Evolutionary conservation across 2,888 invertebrate genomes (phyloP), one percentile per base, ranked within the genome.

Genomic region (Apantesis nais): DNA sequence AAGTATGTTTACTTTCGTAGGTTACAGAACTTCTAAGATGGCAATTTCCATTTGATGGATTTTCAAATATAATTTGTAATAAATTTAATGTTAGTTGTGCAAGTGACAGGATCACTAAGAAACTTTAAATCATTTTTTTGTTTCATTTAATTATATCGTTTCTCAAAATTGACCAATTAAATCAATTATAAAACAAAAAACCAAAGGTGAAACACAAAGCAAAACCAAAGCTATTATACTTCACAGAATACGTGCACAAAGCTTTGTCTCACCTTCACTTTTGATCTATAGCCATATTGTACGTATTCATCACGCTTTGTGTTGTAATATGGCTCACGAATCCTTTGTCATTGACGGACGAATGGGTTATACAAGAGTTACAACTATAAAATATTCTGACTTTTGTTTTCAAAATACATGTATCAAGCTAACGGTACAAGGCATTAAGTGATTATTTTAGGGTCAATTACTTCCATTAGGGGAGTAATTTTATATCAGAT

Each of bases 261-360:
- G 77, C 74, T n/a, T 88, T 86, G 73, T 75, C 72, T 88, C 83
- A 89, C 92, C 91, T 92, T 92, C 91, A 90, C 91, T 89, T 90
- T 87, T 90, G 88, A 88, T 84, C 86, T 89, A 85, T 87, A 75
- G 75, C 34, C 66, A 72, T 69, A 68, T 71, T 69, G 71, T 62
- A 69, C 19, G 67, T 67, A 63, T 69, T 67, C 68, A 39, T 68
- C 68, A 66, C 68, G 68, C 66, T 25, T 52, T 25, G 66, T 72
- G 72, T 70, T 39, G 72, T 66, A 73, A 73, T 39, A 61, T 31
- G 31, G 31, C 44, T 68, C 72, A 72, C 72, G 68, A 69, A 31
- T 66, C 58, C 72, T 72, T 72, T 72, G 72, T 72, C 60, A 72
- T 60, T 29, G 55, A 66, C 65, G 55, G 22, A 52, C 37, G 34